A percentile compares a stretch with the other conserved stretches of the same genome.
Evolutionary conservation across 2,797 vertebrate genomes (phyloP).

Genomic region (Channa striata): DNA sequence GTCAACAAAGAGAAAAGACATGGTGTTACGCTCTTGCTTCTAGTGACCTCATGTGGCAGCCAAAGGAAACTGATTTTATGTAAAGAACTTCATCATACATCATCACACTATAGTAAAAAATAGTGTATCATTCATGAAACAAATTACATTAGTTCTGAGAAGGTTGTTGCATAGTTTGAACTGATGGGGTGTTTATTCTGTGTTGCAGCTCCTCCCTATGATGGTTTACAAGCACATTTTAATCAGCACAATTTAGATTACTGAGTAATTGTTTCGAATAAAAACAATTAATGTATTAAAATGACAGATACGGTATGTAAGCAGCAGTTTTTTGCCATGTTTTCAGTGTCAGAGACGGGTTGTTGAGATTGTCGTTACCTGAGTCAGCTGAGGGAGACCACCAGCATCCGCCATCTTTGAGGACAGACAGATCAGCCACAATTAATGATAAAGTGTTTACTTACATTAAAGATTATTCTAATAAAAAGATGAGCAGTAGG

Average conservation of each 20-base stretch:
- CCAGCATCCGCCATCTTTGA: slow-evolving; percentile 94
- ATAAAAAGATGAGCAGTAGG: background rate
- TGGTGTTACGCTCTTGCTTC: background rate
- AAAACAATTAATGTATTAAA: too few species aligned
- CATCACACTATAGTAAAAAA: too few species aligned
- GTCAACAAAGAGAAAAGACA: slow-evolving; percentile 44
- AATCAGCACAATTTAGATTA: background rate
- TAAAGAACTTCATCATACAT: too few species aligned
- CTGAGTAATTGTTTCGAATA: too few species aligned
- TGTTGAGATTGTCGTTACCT: slow-evolving; percentile 77
- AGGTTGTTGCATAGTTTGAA: background rate
- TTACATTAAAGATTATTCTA: background rate
- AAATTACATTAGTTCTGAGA: background rate
- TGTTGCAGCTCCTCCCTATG: too few species aligned
- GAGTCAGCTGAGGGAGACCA: slow-evolving; percentile 92
- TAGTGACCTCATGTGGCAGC: background rate
- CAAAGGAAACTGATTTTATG: background rate
- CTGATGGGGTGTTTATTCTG: background rate
- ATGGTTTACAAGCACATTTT: background rate
- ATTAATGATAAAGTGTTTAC: background rate
- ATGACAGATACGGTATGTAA: too few species aligned
- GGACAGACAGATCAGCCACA: background rate
- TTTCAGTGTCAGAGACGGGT: background rate
- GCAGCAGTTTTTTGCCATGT: background rate
- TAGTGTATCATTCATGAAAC: too few species aligned